These are phyloP conservation scores for Meteorus colon DNA, from an alignment of 2,888 invertebrate genomes.

Conservation along the genomic window DNA sequence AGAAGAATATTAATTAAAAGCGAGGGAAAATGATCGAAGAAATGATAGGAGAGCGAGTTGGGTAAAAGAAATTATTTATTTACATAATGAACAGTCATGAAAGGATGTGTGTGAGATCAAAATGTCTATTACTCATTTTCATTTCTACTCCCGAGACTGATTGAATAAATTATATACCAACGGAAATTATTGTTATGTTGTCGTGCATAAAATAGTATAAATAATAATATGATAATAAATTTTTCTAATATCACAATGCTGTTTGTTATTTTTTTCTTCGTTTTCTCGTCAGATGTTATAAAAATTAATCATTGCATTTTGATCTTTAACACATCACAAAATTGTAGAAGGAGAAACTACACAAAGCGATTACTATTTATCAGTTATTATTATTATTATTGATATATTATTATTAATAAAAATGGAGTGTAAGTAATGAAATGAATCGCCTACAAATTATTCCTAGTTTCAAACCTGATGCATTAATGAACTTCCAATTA, in stretches of 20 bases:
- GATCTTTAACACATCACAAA: neutral
- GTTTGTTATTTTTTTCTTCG: neutral
- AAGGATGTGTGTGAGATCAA: conserved; percentile 50
- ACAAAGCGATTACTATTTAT: neutral
- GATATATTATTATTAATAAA: conserved; percentile 2
- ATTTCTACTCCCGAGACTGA: conserved; percentile 26
- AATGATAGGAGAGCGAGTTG: conserved; percentile 31
- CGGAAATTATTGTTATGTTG: neutral
- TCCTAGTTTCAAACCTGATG: neutral
- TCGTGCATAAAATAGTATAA: neutral
- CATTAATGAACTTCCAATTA: neutral
- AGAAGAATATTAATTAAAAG: conserved; percentile 37
- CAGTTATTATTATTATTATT: neutral
- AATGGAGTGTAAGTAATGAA: neutral
- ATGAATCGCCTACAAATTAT: neutral
- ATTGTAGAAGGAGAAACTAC: neutral
- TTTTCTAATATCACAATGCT: neutral
- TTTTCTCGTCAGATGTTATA: neutral
- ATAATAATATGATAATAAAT: conserved; percentile 8
- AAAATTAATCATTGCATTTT: neutral
- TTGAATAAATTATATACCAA: neutral
- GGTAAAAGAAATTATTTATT: conserved; percentile 49
- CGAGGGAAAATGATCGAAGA: conserved; percentile 41
- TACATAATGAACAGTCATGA: conserved; percentile 40
- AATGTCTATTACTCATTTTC: conserved; percentile 35